Percentiles rank a stretch among this genome's conserved stretches.
phyloP scores from a whole-genome alignment of 2,797 vertebrate genomes.

The Chelidonichthys spinosus region DNA sequence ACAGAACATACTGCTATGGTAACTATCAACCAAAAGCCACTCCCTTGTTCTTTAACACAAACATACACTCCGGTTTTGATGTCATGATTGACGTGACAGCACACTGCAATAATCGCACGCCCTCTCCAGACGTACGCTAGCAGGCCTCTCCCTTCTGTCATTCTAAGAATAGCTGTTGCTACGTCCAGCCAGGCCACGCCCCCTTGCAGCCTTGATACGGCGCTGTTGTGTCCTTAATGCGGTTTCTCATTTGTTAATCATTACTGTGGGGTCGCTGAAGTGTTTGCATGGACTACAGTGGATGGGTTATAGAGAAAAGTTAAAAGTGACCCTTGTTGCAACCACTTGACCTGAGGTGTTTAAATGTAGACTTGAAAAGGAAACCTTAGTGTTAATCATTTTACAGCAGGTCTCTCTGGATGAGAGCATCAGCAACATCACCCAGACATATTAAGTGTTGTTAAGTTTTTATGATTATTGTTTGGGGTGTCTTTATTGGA shows the following conservation, averaged over 20 bases:
- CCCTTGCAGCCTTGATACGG: background rate
- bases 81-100: slow-evolving; percentile 20
- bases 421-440: background rate
- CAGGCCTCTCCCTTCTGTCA: slow-evolving; percentile 13
- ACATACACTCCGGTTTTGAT: slow-evolving; percentile 11
- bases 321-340: slow-evolving; percentile 1
- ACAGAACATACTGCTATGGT: slow-evolving; percentile 22
- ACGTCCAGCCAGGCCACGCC: background rate
- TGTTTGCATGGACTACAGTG: slow-evolving; percentile 28
- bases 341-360: background rate
- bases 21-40: slow-evolving; percentile 23
- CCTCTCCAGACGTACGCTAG: background rate
- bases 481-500: background rate
- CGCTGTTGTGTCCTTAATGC: slow-evolving; percentile 17
- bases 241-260: slow-evolving; percentile 60
- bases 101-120: slow-evolving; percentile 1
- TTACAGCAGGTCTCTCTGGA: slow-evolving; percentile 8
- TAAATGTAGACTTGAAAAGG: slow-evolving; percentile 9
- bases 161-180: slow-evolving; percentile 35
- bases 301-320: background rate
- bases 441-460: no score
- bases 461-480: no score
- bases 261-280: slow-evolving; percentile 36
- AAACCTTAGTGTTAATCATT: slow-evolving; percentile 1
- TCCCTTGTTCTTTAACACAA: slow-evolving; percentile 35